Evolutionary conservation across 2,113 vertebrate genomes (phyloP).

Genomic region (Xyrauchen texanus): DNA sequence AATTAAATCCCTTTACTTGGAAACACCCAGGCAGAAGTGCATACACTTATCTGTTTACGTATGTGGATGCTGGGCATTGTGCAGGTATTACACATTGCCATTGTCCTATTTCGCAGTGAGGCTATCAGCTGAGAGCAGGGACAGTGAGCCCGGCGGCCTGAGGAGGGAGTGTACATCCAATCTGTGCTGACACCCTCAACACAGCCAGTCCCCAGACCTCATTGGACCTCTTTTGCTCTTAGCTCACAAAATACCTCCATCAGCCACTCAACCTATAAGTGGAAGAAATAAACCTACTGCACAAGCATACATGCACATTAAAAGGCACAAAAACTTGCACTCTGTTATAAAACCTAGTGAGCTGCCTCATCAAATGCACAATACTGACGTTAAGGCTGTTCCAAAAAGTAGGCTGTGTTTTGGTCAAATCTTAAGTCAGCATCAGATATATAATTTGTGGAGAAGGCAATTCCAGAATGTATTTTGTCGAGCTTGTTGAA

Average conservation of each 20-base stretch:
- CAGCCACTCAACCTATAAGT: neutral
- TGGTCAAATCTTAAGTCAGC: too few relatives aligned
- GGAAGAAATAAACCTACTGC: slow-evolving; percentile 15
- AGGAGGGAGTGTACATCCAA: slow-evolving; percentile 4
- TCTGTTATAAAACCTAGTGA: too few relatives aligned
- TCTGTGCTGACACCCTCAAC: slow-evolving; percentile 10
- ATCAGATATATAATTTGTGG: too few relatives aligned
- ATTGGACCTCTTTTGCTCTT: neutral
- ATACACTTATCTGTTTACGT: slow-evolving; percentile 2
- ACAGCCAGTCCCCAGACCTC: slow-evolving; percentile 16
- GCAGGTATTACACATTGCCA: slow-evolving; percentile 1
- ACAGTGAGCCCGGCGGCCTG: neutral
- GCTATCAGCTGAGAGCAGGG: slow-evolving; percentile 24
- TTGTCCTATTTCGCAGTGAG: slow-evolving; percentile 6
- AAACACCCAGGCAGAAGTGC: neutral
- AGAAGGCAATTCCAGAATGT: too few relatives aligned
- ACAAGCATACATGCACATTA: neutral
- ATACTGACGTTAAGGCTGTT: too few relatives aligned
- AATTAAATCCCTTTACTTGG: neutral
- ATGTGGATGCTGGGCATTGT: neutral
- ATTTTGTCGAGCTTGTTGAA: too few relatives aligned
- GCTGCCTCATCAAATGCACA: too few relatives aligned
- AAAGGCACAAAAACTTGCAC: neutral
- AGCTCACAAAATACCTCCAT: slow-evolving; percentile 12
- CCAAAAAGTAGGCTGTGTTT: too few relatives aligned